Conservation (phyloP, 2,888 invertebrate species). For the Scrobipalpa atriplicella region DNA sequence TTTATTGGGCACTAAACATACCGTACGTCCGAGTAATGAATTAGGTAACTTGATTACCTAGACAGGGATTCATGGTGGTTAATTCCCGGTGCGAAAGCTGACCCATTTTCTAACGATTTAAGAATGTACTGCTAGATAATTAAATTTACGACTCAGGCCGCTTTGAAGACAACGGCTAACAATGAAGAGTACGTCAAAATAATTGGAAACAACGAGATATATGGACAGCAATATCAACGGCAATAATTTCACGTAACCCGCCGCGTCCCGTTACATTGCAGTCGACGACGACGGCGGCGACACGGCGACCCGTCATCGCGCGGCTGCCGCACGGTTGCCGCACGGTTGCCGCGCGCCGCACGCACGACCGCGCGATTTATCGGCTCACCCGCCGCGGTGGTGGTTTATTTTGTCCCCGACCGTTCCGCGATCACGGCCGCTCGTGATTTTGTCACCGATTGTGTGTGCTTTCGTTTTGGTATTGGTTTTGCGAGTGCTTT, state of each 20-base stretch:
- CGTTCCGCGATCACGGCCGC: slow-evolving; percentile 13
- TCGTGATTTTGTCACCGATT: slow-evolving; percentile 15
- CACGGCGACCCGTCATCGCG: background rate
- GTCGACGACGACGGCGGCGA: slow-evolving; percentile 2
- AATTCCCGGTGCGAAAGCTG: too few relatives aligned
- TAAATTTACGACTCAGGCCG: slow-evolving; percentile 1
- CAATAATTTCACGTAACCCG: slow-evolving; percentile 12
- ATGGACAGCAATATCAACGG: background rate
- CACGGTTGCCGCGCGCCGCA: background rate
- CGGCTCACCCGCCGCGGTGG: background rate
- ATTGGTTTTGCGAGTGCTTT: background rate
- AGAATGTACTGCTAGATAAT: background rate
- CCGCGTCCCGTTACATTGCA: slow-evolving; percentile 4
- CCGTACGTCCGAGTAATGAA: background rate
- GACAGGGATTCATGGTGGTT: too few relatives aligned
- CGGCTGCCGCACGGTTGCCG: background rate
- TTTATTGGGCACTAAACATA: background rate
- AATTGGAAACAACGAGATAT: background rate
- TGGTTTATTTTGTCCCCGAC: slow-evolving; percentile 3
- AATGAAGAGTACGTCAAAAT: slow-evolving; percentile 5
- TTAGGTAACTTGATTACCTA: background rate
- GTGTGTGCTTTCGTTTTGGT: slow-evolving; percentile 5
- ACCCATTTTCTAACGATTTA: too few relatives aligned
- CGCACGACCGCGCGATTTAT: slow-evolving; percentile 11
- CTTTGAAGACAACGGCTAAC: background rate